Evolutionary conservation across 2,113 vertebrate species (phyloP).

Genomic region (human (Homo sapiens)): DNA sequence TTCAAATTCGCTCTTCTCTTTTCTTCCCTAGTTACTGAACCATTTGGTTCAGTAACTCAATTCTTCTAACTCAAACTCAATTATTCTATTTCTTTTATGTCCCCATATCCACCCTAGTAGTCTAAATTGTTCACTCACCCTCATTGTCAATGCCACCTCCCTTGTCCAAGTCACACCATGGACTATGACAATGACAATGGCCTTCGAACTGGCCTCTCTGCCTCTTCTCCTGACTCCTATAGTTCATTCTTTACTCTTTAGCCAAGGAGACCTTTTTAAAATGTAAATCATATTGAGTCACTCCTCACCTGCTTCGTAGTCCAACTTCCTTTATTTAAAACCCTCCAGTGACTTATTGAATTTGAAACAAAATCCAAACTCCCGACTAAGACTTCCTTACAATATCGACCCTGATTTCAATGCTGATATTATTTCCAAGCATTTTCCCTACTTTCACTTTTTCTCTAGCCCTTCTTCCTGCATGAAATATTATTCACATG

Average conservation of each 20-base stretch:
- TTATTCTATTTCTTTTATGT: not conserved
- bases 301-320: not conserved
- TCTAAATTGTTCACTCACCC: not conserved
- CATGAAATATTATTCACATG: not conserved
- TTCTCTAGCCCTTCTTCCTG: not conserved
- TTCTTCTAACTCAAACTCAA: not conserved
- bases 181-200: not conserved
- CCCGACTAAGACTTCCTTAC: not conserved
- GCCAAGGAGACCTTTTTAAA: not conserved
- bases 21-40: not conserved
- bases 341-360: not conserved
- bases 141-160: not conserved
- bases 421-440: not conserved
- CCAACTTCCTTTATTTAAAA: not conserved
- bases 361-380: constrained; percentile 13
- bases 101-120: not conserved
- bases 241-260: not conserved
- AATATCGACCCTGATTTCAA: not conserved
- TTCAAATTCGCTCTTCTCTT: not conserved
- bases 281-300: not conserved
- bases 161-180: not conserved
- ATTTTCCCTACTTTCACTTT: not conserved
- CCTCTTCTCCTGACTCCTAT: not conserved
- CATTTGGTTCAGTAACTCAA: not conserved
- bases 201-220: not conserved